phyloP scores from a whole-genome alignment of 64 coral and sea anemone species.

The Pocillopora verrucosa region DNA sequence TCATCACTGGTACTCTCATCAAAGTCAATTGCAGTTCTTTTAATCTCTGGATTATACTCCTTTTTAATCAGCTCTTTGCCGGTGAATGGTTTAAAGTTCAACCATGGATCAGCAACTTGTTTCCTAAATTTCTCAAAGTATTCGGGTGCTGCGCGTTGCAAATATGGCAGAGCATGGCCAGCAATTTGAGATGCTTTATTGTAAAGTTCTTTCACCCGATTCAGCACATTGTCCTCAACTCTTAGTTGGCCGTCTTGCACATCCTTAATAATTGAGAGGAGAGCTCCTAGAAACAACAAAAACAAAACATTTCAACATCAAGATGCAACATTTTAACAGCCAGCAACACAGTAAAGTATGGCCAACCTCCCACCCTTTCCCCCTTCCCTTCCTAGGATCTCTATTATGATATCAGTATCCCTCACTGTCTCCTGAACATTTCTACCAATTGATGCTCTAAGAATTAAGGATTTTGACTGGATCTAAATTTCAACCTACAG shows the following conservation, averaged over 20 bases:
- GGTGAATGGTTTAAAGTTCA: slow-evolving; percentile 80
- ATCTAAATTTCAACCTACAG: too few species aligned
- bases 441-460: too few species aligned
- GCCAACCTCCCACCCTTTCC: too few species aligned
- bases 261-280: slow-evolving; percentile 63
- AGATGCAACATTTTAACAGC: too few species aligned
- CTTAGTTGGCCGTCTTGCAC: slow-evolving; percentile 36
- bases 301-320: background rate
- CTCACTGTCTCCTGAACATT: too few species aligned
- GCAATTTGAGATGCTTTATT: slow-evolving; percentile 54
- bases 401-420: too few species aligned
- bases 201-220: slow-evolving; percentile 37
- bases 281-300: slow-evolving; percentile 46
- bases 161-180: slow-evolving; percentile 59
- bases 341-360: too few species aligned
- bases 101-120: slow-evolving; percentile 72
- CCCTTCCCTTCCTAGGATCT: too few species aligned
- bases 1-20: slow-evolving; percentile 77
- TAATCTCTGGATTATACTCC: slow-evolving; percentile 38
- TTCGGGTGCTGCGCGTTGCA: slow-evolving; percentile 17
- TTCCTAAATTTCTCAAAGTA: slow-evolving; percentile 81
- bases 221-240: slow-evolving; percentile 17
- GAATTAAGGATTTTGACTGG: too few species aligned
- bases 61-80: slow-evolving; percentile 42
- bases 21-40: slow-evolving; percentile 68